A percentile compares a stretch with the other conserved stretches of the same genome.
These are phyloP conservation scores for Hylaea fasciaria DNA, from an alignment of 2,888 invertebrate species.

Conservation along the genomic window DNA sequence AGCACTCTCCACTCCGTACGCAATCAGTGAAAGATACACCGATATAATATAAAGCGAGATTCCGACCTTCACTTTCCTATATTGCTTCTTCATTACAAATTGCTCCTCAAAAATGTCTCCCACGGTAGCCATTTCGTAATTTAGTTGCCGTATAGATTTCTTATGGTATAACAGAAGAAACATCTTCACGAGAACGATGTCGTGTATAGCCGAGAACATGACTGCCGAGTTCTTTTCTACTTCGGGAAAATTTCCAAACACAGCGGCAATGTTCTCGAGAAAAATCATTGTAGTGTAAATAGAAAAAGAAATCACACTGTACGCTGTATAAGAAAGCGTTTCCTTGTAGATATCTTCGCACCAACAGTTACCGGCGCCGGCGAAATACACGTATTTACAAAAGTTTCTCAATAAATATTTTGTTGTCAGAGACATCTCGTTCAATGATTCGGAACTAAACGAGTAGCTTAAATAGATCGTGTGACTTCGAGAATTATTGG, in stretches of 20 bases:
- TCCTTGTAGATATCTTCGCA: constrained; percentile 63
- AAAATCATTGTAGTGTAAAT: constrained; percentile 71
- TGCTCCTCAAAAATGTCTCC: constrained; percentile 66
- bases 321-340: constrained; percentile 59
- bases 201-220: constrained; percentile 76
- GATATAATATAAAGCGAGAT: constrained; percentile 64
- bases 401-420: constrained; percentile 59
- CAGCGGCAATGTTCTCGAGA: constrained; percentile 72
- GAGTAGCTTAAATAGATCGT: constrained; percentile 27
- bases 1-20: constrained; percentile 71
- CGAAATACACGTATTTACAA: constrained; percentile 70
- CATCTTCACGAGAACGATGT: constrained; percentile 73
- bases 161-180: constrained; percentile 69
- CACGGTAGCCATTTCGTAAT: constrained; percentile 68
- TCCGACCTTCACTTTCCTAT: constrained; percentile 66
- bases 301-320: constrained; percentile 61
- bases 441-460: constrained; percentile 31
- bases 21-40: constrained; percentile 68
- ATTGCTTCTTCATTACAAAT: constrained; percentile 65
- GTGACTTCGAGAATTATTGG: constrained; percentile 17
- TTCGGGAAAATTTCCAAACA: constrained; percentile 68
- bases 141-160: constrained; percentile 68
- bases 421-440: constrained; percentile 60
- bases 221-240: constrained; percentile 75
- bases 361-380: constrained; percentile 73